A percentile compares a stretch with the other conserved stretches of the same genome.
Evolutionary conservation across 2,797 vertebrate genomes (phyloP).

Genomic region (Echeneis naucrates): DNA sequence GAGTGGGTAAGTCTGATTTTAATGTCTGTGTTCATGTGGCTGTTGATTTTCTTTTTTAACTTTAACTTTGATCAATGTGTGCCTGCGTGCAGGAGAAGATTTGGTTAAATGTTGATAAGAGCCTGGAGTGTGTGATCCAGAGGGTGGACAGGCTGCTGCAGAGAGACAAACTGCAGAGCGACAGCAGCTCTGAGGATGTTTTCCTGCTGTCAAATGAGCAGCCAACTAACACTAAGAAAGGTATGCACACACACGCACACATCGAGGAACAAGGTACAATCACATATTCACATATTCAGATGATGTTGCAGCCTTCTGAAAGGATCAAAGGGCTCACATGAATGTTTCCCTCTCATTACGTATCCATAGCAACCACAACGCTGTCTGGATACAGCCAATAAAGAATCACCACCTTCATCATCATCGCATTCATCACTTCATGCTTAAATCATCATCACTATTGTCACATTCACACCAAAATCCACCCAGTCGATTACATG

Average conservation of each 20-base stretch:
- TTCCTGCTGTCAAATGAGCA: constrained; percentile 85
- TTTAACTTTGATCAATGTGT: background rate
- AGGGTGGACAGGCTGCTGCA: constrained; percentile 93
- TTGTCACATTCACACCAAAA: constrained; percentile 14
- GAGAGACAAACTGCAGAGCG: constrained; percentile 89
- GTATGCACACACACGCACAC: constrained; percentile 70
- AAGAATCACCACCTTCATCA: constrained; percentile 43
- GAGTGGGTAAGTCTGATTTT: constrained; percentile 90
- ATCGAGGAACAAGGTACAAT: background rate
- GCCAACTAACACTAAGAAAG: constrained; percentile 87
- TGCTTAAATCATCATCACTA: background rate
- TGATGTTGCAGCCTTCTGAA: background rate
- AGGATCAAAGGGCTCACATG: background rate
- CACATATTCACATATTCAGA: background rate
- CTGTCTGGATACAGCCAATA: constrained; percentile 88
- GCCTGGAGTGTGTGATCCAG: constrained; percentile 97
- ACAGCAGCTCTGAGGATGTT: constrained; percentile 92
- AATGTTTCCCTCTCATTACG: constrained; percentile 72
- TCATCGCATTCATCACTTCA: constrained; percentile 13
- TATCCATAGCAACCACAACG: constrained; percentile 84
- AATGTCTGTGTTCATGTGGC: background rate
- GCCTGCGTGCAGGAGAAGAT: constrained; percentile 89
- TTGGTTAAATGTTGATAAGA: constrained; percentile 98
- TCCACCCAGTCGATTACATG: constrained; percentile 77
- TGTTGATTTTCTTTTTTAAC: background rate